Base-by-base conservation (phyloP, 2,888 invertebrate genomes). In the Drosophila atripex region DNA sequence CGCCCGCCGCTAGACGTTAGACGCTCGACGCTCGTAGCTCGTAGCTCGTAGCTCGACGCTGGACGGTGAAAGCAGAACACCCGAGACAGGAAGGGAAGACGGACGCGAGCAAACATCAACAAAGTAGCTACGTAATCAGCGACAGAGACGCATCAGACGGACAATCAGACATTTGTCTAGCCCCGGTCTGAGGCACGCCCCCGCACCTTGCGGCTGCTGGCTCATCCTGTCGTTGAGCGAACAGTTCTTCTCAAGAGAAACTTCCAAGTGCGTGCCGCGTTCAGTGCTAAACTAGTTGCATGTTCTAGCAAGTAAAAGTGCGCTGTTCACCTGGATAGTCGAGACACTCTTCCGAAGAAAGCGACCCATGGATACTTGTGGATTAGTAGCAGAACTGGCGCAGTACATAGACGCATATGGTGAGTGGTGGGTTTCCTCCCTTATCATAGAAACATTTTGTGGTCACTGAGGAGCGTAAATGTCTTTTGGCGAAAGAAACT, bases 371-470 rank as follows among this genome's bases (percentile, higher is more conserved):
- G 82, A 87, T 82, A 73, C 76, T 53, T 88, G 66, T 88, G 84
- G 84, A 84, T 84, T 84, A 84, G 84, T 73, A 73, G 88, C 86
- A 73, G 84, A 83, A 57, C 70, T 80, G 55, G 60, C 71, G 74
- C 71, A 71, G 69, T 88, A 57, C 63, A 75, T 83, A 30, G 75
- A 84, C 80, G 80, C 80, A 64, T 71, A 83, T 61, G 84, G 84
- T 84, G 52, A 84, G 84, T 82, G 18, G 21, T 6, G 43, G 43
- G 30, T 54, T 54, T 49, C 14, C 41, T 60, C 50, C 53, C 14
- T 35, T 52, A 30, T 11, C 7, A 28, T 9, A 57, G 41, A 38
- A 69, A 57, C 71, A 74, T 76, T 75, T 75, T 75, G 68, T 76
- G 74, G 72, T 76, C 68, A 54, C 53, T 53, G 28, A 23, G 30